These are phyloP conservation scores for Gymnobelideus leadbeateri DNA, from an alignment of 2,113 vertebrate genomes.

Conservation along the genomic window DNA sequence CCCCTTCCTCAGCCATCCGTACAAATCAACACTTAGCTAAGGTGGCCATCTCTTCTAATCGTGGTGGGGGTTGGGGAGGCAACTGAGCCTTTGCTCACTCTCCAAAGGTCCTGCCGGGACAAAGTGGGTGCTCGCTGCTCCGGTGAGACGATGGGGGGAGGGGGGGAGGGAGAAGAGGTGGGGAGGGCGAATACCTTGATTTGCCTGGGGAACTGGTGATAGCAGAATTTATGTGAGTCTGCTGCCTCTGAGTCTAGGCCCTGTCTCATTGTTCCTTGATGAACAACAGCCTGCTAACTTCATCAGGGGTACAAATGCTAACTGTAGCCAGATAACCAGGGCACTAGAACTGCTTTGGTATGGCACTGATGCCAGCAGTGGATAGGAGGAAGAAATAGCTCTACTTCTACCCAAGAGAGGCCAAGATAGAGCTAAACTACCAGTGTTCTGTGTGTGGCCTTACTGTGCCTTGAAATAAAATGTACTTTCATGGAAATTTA, in stretches of 20 bases:
- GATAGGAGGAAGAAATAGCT: not conserved
- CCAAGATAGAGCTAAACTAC: not conserved
- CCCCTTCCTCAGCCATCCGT: not conserved
- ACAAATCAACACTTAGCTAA: not conserved
- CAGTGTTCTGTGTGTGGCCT: not conserved
- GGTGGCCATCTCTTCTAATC: not conserved
- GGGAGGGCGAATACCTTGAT: not conserved
- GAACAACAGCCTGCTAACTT: not conserved
- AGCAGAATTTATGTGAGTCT: not conserved
- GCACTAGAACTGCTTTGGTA: not conserved
- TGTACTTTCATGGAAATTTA: not conserved
- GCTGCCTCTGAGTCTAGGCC: not conserved
- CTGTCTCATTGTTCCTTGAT: not conserved
- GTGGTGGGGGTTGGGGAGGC: not conserved
- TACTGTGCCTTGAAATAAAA: not conserved
- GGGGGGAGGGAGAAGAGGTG: not conserved
- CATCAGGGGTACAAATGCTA: not conserved
- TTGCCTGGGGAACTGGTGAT: not conserved
- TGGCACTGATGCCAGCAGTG: not conserved
- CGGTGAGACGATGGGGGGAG: not conserved
- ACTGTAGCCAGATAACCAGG: not conserved
- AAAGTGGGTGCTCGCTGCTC: not conserved
- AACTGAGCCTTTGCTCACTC: not conserved
- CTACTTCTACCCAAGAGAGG: not conserved
- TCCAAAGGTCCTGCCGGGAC: not conserved